Evolutionary conservation across 2,797 vertebrate species (phyloP), one percentile per base, ranked within the genome.

Genomic region (Novumbra hubbsi): DNA sequence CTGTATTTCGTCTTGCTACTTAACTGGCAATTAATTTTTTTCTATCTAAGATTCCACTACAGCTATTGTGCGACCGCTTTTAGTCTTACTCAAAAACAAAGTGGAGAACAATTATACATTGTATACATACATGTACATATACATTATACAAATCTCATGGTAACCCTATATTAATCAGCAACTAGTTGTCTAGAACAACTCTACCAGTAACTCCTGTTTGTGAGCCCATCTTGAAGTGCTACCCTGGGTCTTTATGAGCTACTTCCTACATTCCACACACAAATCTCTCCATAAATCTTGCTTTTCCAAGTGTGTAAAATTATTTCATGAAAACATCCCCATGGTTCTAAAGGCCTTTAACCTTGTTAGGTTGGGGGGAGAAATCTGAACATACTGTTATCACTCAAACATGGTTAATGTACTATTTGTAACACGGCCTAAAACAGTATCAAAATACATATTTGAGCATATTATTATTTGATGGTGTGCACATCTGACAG

Each of bases 271-370:
- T 73, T 73, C 71, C 76, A 73, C 38, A n/a, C 45, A 67, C 45
- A 19, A 17, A 30, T 65, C 32, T 48, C 66, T 66, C 57, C 12
- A 49, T 78, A 78, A 78, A 78, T 73, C 76, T 73, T 57, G 65
- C 62, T 41, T 32, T 48, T 49, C 57, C 19, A 49, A 57, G 48
- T 72, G 71, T 21, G 65, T 69, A 77, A 73, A 73, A 60, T 60
- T 60, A 60, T 24, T 73, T 71, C 62, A 83, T 75, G 62, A 78
- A 68, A 60, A 24, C 55, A 70, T 73, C 55, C 49, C 57, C 17
- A 28, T 70, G 67, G 71, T 65, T 73, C 48, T 16, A 38, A 55
- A 41, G 76, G 21, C 68, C 72, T 73, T 66, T 60, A 60, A 60
- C 55, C 55, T 60, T 27, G 55, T 60, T 24, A 60, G 24, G n/a